These are phyloP conservation scores for Drosophila sp. DNA, from an alignment of 1,140 invertebrate genomes.

Conservation along the genomic window DNA sequence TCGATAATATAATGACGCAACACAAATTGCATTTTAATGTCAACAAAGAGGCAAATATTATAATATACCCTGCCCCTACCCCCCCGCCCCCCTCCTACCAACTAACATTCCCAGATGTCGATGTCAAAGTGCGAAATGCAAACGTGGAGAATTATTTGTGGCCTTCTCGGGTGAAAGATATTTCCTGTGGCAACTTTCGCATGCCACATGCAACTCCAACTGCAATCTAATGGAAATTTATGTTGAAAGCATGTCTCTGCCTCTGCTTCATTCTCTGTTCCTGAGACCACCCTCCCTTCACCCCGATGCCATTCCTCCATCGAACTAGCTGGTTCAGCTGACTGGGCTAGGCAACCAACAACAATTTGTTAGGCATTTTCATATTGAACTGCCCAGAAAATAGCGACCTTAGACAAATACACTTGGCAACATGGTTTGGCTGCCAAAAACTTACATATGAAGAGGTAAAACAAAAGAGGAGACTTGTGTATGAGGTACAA, in stretches of 20 bases:
- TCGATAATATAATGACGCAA: constrained; percentile 73
- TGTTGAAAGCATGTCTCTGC: constrained; percentile 72
- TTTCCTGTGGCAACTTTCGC: constrained; percentile 74
- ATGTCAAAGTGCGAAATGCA: constrained; percentile 78
- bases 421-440: constrained; percentile 28
- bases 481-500: too few species aligned
- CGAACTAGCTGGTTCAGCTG: constrained; percentile 41
- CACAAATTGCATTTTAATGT: constrained; percentile 81
- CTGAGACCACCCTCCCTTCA: constrained; percentile 1
- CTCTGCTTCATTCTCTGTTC: constrained; percentile 11
- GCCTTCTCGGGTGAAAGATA: constrained; percentile 69
- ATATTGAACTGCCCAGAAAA: constrained; percentile 66
- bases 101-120: constrained; percentile 38
- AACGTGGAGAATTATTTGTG: constrained; percentile 80
- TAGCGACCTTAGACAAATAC: constrained; percentile 47
- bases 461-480: too few species aligned
- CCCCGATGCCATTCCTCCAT: neutral
- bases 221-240: constrained; percentile 80
- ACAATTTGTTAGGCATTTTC: constrained; percentile 78
- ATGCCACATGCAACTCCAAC: constrained; percentile 75
- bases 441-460: neutral
- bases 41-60: constrained; percentile 80
- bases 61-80: constrained; percentile 40
- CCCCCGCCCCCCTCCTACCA: neutral
- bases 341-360: constrained; percentile 48